Base-by-base conservation (phyloP, 2,888 invertebrate species). In the Philereme transversata region DNA sequence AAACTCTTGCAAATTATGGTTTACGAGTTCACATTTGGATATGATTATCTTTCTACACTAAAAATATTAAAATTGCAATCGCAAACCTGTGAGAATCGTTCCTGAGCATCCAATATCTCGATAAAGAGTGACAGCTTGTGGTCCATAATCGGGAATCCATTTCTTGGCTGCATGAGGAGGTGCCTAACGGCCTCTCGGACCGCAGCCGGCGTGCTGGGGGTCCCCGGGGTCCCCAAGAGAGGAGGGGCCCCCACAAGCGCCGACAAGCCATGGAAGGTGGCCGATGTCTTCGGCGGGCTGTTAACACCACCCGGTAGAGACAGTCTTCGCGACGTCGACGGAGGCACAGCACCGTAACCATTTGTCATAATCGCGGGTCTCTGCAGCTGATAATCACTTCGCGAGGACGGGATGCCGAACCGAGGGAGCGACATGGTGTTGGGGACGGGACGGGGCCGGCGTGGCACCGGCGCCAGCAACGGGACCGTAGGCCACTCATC, bases 81-180 rank as follows among this genome's bases (percentile, higher is more conserved):
- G 35, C 34, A n/a, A 7, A 96, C 96, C 96, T 96, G 95, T 79
- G 96, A 96, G 81, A 97, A 95, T 81, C 95, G 93, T 82, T 96
- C 96, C 93, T 97, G 96, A 57, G 96, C 95, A 82, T 96, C 96
- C 84, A 97, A 93, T 75, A 97, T 96, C 79, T 97, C 96, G 82
- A 96, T 95, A 89, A 96, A 96, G 51, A 97, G 93, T 47, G 95
- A 94, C 79, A 96, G 93, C 82, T 96, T 95, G 89, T 96, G 96
- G 79, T 96, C 96, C 89, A 95, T 94, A 80, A 95, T 95, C 75
- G 95, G 95, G 86, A 96, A 95, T 33, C 96, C 96, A 79, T 96
- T 96, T 62, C 96, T 90, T 9, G 96, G 95, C 82, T 95, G 95
- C 72, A 93, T 91, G 61, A 95, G 87, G 51, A 96, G 88, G 74